These are phyloP conservation scores for Muscicapa striata DNA, from an alignment of 2,797 vertebrate species.

Conservation along the genomic window DNA sequence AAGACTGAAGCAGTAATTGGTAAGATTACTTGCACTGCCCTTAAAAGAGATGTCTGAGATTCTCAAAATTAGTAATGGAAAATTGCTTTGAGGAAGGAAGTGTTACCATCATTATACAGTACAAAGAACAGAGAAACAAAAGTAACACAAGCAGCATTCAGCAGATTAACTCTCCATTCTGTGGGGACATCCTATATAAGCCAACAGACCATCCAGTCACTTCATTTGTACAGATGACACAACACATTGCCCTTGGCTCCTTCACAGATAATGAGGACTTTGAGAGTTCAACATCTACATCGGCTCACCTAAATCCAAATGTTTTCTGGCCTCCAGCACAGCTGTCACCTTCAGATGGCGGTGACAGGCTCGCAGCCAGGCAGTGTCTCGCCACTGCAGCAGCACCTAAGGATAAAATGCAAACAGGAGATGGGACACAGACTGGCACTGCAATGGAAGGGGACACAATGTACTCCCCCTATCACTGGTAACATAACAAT, in stretches of 20 bases:
- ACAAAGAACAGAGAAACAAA: neutral
- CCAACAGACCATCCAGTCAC: neutral
- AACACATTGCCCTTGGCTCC: neutral
- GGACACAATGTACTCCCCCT: neutral
- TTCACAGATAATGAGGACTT: neutral
- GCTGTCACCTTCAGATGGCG: constrained; percentile 74
- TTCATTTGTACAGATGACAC: neutral
- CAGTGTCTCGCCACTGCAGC: constrained; percentile 78
- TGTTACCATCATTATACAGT: neutral
- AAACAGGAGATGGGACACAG: neutral
- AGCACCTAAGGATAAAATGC: constrained; percentile 61
- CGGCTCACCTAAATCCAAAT: constrained; percentile 78
- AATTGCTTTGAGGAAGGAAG: neutral
- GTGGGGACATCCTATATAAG: neutral
- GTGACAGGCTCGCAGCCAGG: constrained; percentile 34
- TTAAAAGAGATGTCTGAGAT: neutral
- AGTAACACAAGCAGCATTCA: neutral
- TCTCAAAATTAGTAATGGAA: neutral
- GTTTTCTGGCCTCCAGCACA: constrained; percentile 70
- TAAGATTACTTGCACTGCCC: neutral
- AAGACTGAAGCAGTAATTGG: neutral
- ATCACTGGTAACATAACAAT: neutral
- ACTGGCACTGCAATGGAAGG: neutral
- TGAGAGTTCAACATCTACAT: neutral
- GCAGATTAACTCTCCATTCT: neutral